Base-by-base conservation (phyloP, 2,888 invertebrate species). In the Nomada hirtipes region DNA sequence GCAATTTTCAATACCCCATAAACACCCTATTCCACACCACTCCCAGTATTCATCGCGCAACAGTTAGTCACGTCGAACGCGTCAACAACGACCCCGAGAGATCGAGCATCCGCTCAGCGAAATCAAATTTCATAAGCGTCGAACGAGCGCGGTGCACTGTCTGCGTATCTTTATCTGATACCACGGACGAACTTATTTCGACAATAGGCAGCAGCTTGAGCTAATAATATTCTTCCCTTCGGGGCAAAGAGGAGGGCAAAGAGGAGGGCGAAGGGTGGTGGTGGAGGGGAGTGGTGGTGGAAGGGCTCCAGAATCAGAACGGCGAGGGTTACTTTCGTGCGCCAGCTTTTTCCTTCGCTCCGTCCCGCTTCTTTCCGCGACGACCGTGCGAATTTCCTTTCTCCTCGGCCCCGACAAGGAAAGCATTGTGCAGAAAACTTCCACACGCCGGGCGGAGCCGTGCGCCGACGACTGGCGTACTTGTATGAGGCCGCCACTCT, bases 151-250 rank as follows among this genome's bases (percentile, higher is more conserved):
- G 18, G 50, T 59, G 57, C 60, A 74, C 44, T 18, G 63, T 53
- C 50, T 36, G 29, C 76, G 61, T 50, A 72, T 88, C 84, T 81
- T 76, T 79, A 82, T 80, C 76, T 69, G 74, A 75, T 82, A 86
- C 86, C 84, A 85, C 85, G 80, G 85, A 78, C 69, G 80, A 88
- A 88, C 88, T 91, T 91, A 89, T 90, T 91, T 88, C 90, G 89
- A 91, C 91, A 91, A 92, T 90, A 91, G 89, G 88, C 88, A 77
- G 90, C 91, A 91, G 90, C 90, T 92, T 90, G 91, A 90, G 90
- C 91, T 92, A 92, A 92, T 93, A 92, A 93, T 91, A 92, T 93
- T 91, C 90, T 89, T 89, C 86, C 87, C 88, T 88, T 77, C 77
- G 82, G 81, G 85, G 79, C 76, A 83, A 84, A 84, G 76, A 75